Evolutionary conservation across 2,888 invertebrate genomes (phyloP), one percentile per base, ranked within the genome.

Genomic region (Lamellibrachia columna): DNA sequence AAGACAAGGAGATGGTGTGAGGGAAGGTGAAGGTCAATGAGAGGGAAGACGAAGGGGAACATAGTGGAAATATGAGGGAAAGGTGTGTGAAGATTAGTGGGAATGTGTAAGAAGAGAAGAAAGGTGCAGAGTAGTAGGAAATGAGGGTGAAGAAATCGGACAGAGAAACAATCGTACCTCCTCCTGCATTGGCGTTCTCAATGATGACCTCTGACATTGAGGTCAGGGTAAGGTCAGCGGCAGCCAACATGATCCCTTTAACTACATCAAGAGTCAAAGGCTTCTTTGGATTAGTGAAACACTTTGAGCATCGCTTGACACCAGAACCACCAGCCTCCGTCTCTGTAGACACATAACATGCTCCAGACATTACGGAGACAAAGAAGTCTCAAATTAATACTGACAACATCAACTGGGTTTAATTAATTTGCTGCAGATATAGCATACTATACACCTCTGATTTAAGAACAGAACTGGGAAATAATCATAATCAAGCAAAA

Each of bases 141-240:
- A 28, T n/a, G 53, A 52, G n/a, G 53, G 22, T 15, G 91, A 11
- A 91, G 40, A 11, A 91, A 52, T 6, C 28, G 91, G 15, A 90
- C 15, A 22, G 90, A 4, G 53, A 91, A 52, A 28, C 52, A 15
- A 15, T 28, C 52, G n/a, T 53, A 91, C 91, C 91, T 55, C 58
- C 91, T 52, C 91, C 55, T 3, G 28, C 55, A 8, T 91, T 91
- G 53, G 95, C 95, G 94, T 95, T 95, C 91, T 96, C 96, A 58
- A 95, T 94, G 92, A 96, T 95, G 90, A 95, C 95, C 92, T 96
- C 96, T 52, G 95, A 94, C 90, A 96, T 94, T 9, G 95, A 95
- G 28, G 95, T 94, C 53, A 96, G 95, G 94, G 95, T 96, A 93
- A 95, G 95, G 90, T 96, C 96, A 22, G 96, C 95, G 1, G 95